Conservation (phyloP, 2,113 vertebrate species). For the Nothoprocta perdicaria region DNA sequence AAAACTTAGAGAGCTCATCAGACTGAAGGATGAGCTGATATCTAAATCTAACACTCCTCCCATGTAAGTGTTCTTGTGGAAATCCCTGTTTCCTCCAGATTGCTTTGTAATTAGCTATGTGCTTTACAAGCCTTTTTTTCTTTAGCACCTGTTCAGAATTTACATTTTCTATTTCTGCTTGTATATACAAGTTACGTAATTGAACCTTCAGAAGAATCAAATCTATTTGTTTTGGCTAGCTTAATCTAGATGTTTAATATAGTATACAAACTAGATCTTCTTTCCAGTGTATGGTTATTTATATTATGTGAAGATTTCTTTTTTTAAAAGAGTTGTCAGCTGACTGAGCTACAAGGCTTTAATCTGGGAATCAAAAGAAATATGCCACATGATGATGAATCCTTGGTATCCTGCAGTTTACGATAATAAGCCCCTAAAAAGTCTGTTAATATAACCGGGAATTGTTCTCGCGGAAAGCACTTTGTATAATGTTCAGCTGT, state of each 20-base stretch:
- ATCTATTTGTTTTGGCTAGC: neutral
- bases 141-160: slow-evolving; percentile 32
- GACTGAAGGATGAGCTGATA: slow-evolving; percentile 97
- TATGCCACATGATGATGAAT: neutral
- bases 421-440: neutral
- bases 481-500: neutral
- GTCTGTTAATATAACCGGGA: neutral
- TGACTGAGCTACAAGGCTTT: neutral
- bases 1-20: slow-evolving; percentile 95
- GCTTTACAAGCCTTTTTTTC: slow-evolving; percentile 28
- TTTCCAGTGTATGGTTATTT: neutral
- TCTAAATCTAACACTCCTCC: slow-evolving; percentile 94
- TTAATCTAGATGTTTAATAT: neutral
- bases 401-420: neutral
- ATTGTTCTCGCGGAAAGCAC: neutral
- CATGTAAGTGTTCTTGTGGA: slow-evolving; percentile 84
- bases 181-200: neutral
- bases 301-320: neutral
- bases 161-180: slow-evolving; percentile 30
- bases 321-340: neutral
- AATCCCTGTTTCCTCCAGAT: slow-evolving; percentile 51
- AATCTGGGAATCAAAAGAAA: neutral
- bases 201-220: neutral
- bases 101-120: slow-evolving; percentile 49
- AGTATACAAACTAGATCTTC: neutral